A percentile compares a stretch with the other conserved stretches of the same genome.
Evolutionary conservation across 2,888 invertebrate genomes (phyloP).

Genomic region (Andrena hattorfiana): DNA sequence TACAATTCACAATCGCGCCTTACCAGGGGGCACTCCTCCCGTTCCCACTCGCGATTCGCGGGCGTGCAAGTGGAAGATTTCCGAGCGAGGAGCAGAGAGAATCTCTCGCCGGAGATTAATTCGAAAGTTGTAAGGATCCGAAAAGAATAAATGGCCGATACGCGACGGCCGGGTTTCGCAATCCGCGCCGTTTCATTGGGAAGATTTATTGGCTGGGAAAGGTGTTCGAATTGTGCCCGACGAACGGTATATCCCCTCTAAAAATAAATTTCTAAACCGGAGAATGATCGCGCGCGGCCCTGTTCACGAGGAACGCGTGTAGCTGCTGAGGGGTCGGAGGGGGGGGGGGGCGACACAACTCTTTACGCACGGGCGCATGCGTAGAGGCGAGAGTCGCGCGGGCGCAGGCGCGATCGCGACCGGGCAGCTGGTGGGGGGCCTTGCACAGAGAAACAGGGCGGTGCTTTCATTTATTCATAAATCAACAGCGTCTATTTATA

Average conservation of each 20-base stretch:
- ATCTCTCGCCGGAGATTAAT: not conserved
- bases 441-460: slow-evolving; percentile 60
- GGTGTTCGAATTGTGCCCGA: slow-evolving; percentile 48
- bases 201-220: slow-evolving; percentile 46
- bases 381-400: slow-evolving; percentile 20
- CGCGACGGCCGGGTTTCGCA: not conserved
- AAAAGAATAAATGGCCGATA: slow-evolving; percentile 10
- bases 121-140: slow-evolving; percentile 9
- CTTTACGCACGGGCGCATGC: slow-evolving; percentile 54
- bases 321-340: not conserved
- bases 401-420: slow-evolving; percentile 34
- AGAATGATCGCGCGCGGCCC: slow-evolving; percentile 54
- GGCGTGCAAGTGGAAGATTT: slow-evolving; percentile 6
- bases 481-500: slow-evolving; percentile 83
- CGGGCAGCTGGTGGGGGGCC: slow-evolving; percentile 11
- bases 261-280: slow-evolving; percentile 61
- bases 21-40: slow-evolving; percentile 38
- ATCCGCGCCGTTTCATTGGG: not conserved
- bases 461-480: slow-evolving; percentile 84
- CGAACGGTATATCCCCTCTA: slow-evolving; percentile 49
- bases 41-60: slow-evolving; percentile 1
- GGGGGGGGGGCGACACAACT: slow-evolving; percentile 19
- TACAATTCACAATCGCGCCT: not conserved
- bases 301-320: slow-evolving; percentile 48
- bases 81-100: not conserved